Base-by-base conservation (phyloP, 2,797 vertebrate genomes). In the Alosa sapidissima region DNA sequence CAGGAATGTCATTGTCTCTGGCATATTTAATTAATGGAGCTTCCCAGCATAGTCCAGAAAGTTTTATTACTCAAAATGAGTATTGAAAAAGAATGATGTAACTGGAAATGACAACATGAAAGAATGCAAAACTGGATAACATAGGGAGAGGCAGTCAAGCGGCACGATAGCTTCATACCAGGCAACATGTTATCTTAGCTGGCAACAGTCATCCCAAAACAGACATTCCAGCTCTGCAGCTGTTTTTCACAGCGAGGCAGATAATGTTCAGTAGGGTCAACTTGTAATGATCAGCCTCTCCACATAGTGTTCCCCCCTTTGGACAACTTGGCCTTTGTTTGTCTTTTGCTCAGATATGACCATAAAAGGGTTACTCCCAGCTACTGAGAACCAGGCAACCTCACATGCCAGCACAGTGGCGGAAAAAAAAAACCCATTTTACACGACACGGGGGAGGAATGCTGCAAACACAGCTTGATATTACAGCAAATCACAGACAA, bases 301-400 rank as follows among this genome's bases (percentile, higher is more conserved):
- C 89, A 85, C 84, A 88, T 89, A 90, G 36, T 85, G 86, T 89
- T 88, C 89, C 88, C 91, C 87, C 89, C 89, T 86, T 84, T 86
- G 83, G 85, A 28, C 24, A 41, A 11, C 85, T 84, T 91, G 88
- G 88, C 90, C 89, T 92, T 89, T 90, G 91, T 89, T 91, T 84
- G 89, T 49, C 11, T 84, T 89, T 92, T 84, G 81, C 90, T 87
- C 85, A 86, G 87, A 92, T 93, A 92, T 95, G 92, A 94, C 95
- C 95, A 95, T 94, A 96, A 94, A 96, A 94, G 95, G 94, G 78
- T 72, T 90, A 86, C 89, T 91, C 65, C 2, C 87, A 81, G 91
- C 91, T 94, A 91, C 92, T 89, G 89, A 87, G 90, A 92, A 89
- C 87, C 49, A 7, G 88, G 60, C 86, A 89, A 91, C 91, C 91